phyloP scores from a whole-genome alignment of 2,888 invertebrate species.

The Parnassius glacialis region DNA sequence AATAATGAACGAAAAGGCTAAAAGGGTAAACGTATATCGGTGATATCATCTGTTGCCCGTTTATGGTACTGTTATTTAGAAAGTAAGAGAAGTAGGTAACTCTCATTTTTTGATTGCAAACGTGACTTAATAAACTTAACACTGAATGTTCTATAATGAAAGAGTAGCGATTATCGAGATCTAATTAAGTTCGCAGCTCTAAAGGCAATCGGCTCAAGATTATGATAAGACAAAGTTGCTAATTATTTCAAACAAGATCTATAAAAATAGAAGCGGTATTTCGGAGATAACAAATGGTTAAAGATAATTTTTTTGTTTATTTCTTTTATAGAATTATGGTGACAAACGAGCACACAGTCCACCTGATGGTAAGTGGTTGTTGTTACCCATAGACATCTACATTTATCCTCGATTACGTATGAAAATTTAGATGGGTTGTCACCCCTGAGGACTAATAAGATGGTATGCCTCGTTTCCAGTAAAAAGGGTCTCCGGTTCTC shows the following conservation, averaged over 20 bases:
- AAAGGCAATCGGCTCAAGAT: slow-evolving; percentile 22
- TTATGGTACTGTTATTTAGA: slow-evolving; percentile 28
- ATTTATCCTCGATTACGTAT: too few species aligned
- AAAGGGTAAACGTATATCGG: slow-evolving; percentile 34
- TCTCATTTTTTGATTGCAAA: slow-evolving; percentile 19
- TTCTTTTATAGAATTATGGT: too few species aligned
- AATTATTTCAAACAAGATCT: slow-evolving; percentile 30
- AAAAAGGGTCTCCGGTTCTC: too few species aligned
- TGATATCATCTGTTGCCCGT: slow-evolving; percentile 32
- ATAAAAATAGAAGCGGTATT: slow-evolving; percentile 39
- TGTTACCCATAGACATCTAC: too few species aligned
- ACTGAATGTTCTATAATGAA: background rate
- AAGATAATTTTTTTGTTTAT: too few species aligned
- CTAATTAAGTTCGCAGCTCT: slow-evolving; percentile 33
- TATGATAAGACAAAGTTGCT: slow-evolving; percentile 27
- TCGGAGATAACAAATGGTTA: slow-evolving; percentile 56
- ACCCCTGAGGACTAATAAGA: too few species aligned
- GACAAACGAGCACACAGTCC: too few species aligned
- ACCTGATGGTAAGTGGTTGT: too few species aligned
- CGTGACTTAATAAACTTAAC: slow-evolving; percentile 21
- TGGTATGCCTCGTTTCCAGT: too few species aligned
- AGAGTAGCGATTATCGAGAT: slow-evolving; percentile 26
- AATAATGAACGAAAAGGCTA: slow-evolving; percentile 38
- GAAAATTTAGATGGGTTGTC: too few species aligned
- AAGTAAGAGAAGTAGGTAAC: slow-evolving; percentile 10